phyloP scores from a whole-genome alignment of 2,797 vertebrate genomes.

The Caiman crocodilus region DNA sequence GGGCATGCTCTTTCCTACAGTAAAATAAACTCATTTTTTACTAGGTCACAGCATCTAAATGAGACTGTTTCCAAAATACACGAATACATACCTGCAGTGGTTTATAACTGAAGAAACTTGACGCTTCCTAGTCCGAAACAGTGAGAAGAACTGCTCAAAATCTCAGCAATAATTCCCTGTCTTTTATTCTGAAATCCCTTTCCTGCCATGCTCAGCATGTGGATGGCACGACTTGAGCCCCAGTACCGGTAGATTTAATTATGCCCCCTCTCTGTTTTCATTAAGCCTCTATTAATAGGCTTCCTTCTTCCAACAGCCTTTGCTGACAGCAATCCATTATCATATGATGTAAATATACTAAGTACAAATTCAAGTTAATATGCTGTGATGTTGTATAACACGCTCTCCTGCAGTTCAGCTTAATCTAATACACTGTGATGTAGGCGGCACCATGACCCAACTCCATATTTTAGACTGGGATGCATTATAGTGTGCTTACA shows the following conservation, averaged over 20 bases:
- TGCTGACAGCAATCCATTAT: conserved; percentile 59
- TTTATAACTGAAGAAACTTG: not conserved
- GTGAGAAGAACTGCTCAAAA: not conserved
- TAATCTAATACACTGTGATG: not conserved
- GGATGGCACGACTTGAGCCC: not conserved
- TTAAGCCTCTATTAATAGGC: conserved; percentile 55
- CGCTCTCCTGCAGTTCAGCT: conserved; percentile 17
- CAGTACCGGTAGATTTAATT: conserved; percentile 31
- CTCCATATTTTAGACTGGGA: not conserved
- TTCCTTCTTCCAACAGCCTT: conserved; percentile 27
- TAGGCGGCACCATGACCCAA: not conserved
- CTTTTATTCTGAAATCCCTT: not conserved
- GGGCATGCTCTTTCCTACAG: not conserved
- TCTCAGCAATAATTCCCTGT: not conserved
- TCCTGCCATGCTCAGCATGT: not conserved
- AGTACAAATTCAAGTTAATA: conserved; percentile 42
- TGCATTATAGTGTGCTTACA: not conserved
- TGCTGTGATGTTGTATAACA: not conserved
- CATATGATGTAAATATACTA: not conserved
- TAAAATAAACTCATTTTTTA: not conserved
- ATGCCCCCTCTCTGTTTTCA: conserved; percentile 45
- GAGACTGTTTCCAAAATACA: not conserved
- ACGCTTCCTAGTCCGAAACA: not conserved
- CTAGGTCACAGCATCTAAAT: not conserved
- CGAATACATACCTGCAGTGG: not conserved